Conservation (phyloP, 2,888 invertebrate genomes). For the Harpagoxenus sublaevis region DNA sequence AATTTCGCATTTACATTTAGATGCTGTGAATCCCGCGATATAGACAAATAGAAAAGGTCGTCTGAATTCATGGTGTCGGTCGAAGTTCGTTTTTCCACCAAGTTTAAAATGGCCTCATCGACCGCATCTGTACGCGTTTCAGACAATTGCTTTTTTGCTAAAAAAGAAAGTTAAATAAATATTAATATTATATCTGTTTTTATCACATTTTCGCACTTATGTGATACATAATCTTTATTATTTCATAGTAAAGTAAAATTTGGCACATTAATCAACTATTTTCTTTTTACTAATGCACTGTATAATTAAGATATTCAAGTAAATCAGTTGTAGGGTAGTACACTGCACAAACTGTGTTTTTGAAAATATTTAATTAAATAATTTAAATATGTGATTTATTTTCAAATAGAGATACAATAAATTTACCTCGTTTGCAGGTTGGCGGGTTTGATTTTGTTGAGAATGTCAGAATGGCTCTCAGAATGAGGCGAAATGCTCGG, state of each 20-base stretch:
- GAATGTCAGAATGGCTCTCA: neutral
- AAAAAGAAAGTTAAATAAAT: neutral
- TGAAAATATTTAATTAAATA: neutral
- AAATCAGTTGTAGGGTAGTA: neutral
- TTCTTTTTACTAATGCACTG: neutral
- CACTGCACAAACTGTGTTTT: neutral
- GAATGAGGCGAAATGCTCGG: no score
- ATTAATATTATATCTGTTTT: neutral
- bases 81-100: neutral
- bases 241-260: neutral
- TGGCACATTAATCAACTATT: neutral
- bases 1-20: neutral
- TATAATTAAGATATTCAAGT: neutral
- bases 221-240: neutral
- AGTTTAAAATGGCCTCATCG: conserved; percentile 1
- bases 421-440: neutral
- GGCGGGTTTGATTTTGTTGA: neutral
- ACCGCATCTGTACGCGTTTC: neutral
- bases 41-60: conserved; percentile 5
- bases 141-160: conserved; percentile 4
- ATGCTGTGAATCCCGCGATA: neutral
- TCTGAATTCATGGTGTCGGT: conserved; percentile 5
- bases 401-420: neutral
- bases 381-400: neutral
- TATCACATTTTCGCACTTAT: neutral